Evolutionary conservation across 2,888 invertebrate genomes (phyloP).

Genomic region (Heteropelma amictum): DNA sequence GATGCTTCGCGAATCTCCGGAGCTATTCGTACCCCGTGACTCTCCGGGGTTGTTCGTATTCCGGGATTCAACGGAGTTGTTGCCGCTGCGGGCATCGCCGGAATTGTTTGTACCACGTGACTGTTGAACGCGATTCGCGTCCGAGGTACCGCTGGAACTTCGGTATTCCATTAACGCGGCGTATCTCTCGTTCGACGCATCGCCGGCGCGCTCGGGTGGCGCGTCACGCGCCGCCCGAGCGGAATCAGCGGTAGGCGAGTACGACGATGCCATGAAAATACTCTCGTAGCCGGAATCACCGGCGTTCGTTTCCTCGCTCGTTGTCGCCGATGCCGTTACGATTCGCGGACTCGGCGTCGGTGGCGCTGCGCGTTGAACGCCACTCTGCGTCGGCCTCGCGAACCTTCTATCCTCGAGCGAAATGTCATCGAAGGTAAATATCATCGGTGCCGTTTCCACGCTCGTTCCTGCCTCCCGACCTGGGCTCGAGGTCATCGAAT

Average conservation of each 20-base stretch:
- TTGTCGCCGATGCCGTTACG: slow-evolving; percentile 26
- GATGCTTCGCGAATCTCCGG: slow-evolving; percentile 20
- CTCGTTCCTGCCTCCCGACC: slow-evolving; percentile 45
- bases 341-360: slow-evolving; percentile 58
- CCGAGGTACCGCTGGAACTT: slow-evolving; percentile 52
- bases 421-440: slow-evolving; percentile 70
- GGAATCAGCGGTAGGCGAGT: slow-evolving; percentile 58
- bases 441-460: slow-evolving; percentile 60
- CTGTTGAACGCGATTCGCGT: slow-evolving; percentile 28
- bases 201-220: slow-evolving; percentile 17
- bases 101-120: background rate
- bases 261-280: slow-evolving; percentile 70
- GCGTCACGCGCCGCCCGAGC: slow-evolving; percentile 50
- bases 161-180: slow-evolving; percentile 70
- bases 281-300: slow-evolving; percentile 70
- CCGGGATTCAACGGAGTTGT: slow-evolving; percentile 3
- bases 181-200: slow-evolving; percentile 65
- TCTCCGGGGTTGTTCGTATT: slow-evolving; percentile 30
- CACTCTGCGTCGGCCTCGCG: slow-evolving; percentile 56
- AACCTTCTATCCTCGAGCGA: slow-evolving; percentile 61
- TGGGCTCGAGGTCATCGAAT: slow-evolving; percentile 49
- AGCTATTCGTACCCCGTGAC: background rate
- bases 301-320: slow-evolving; percentile 54
- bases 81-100: slow-evolving; percentile 18
- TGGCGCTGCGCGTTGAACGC: slow-evolving; percentile 59